These are phyloP conservation scores for Xylota sylvarum DNA, from an alignment of 2,888 invertebrate species.

Conservation along the genomic window DNA sequence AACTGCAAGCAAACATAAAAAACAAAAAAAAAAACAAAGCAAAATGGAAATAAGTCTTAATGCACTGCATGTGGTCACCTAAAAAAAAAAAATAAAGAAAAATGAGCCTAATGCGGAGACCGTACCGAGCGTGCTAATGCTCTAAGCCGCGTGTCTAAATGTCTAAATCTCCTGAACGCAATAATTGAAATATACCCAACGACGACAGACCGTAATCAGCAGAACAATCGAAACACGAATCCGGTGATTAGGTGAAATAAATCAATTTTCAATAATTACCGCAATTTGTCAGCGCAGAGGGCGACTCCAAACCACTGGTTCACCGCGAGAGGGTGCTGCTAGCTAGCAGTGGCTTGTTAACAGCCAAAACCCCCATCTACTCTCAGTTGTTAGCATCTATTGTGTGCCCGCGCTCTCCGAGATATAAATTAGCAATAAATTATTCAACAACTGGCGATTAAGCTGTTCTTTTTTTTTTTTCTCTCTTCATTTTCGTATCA, in stretches of 20 bases:
- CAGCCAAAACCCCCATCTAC: conserved; percentile 7
- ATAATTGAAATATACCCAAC: conserved; percentile 24
- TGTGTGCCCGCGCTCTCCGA: conserved; percentile 52
- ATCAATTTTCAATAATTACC: conserved; percentile 77
- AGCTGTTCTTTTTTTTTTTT: conserved; percentile 73
- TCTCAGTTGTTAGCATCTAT: conserved; percentile 68
- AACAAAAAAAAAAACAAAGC: conserved; percentile 21
- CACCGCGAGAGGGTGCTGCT: conserved; percentile 45
- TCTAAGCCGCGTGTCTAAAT: conserved; percentile 25
- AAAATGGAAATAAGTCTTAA: conserved; percentile 46
- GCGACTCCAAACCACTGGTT: neutral
- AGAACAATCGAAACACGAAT: conserved; percentile 68
- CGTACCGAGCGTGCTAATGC: conserved; percentile 1
- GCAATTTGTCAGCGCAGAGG: conserved; percentile 73
- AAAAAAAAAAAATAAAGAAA: conserved; percentile 31
- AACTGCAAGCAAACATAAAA: conserved; percentile 89
- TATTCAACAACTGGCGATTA: conserved; percentile 75
- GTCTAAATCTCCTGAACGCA: conserved; percentile 58
- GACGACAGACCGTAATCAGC: conserved; percentile 47
- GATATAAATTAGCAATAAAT: conserved; percentile 77
- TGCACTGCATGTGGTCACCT: conserved; percentile 47
- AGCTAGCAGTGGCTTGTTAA: conserved; percentile 4
- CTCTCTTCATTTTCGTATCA: conserved; percentile 79
- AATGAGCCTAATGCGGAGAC: conserved; percentile 39
- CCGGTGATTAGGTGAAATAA: conserved; percentile 72